phyloP scores from a whole-genome alignment of 23 tunicate genomes.

The Aplidium turbinatum region DNA sequence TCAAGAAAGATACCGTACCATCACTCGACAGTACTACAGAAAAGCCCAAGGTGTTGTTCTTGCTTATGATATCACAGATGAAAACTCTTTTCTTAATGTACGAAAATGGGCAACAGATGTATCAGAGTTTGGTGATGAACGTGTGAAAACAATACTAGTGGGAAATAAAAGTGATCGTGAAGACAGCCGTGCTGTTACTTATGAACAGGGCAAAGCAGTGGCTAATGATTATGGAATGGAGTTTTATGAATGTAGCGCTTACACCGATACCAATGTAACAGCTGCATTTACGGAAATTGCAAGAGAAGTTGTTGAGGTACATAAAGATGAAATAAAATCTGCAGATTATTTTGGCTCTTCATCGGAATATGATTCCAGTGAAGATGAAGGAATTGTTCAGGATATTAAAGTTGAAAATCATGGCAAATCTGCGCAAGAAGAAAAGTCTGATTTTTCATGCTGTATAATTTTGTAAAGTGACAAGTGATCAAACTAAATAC shows the following conservation, averaged over 20 bases:
- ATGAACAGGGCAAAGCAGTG: constrained; percentile 40
- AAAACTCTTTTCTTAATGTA: constrained; percentile 58
- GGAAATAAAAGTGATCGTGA: constrained; percentile 60
- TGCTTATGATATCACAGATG: constrained; percentile 67
- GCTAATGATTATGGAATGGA: constrained; percentile 63
- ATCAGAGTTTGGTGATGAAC: constrained; percentile 67
- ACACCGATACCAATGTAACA: constrained; percentile 60
- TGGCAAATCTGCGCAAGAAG: background rate
- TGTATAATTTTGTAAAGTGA: constrained; percentile 1
- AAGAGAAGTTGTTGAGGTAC: constrained; percentile 13
- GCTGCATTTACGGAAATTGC: constrained; percentile 51
- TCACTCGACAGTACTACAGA: constrained; percentile 78
- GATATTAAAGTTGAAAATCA: background rate
- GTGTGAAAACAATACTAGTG: constrained; percentile 45
- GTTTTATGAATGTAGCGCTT: constrained; percentile 69
- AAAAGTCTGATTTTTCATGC: background rate
- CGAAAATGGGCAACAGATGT: constrained; percentile 63
- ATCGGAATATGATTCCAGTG: constrained; percentile 17
- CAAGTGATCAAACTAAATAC: too few species aligned
- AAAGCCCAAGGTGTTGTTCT: constrained; percentile 75
- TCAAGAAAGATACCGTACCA: constrained; percentile 77
- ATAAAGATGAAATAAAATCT: constrained; percentile 32
- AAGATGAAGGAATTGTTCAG: constrained; percentile 2
- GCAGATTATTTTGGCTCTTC: background rate
- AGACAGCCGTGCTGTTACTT: constrained; percentile 32